phyloP scores from a whole-genome alignment of 2,888 invertebrate species.

The Hylaea fasciaria region DNA sequence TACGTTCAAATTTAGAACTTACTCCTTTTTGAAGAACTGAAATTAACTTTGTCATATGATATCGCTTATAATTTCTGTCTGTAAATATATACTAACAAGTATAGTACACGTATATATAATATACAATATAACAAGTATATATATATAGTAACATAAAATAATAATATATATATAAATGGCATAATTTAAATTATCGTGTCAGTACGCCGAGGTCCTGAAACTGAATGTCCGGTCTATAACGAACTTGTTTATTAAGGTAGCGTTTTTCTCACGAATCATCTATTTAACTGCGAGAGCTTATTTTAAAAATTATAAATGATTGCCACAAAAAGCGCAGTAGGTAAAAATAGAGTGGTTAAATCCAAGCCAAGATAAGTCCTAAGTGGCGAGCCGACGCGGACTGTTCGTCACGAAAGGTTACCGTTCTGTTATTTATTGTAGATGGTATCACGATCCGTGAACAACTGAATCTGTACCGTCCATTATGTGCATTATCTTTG shows the following conservation, averaged over 20 bases:
- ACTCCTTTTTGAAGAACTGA: no score
- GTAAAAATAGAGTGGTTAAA: slow-evolving; percentile 52
- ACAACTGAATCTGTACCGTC: slow-evolving; percentile 47
- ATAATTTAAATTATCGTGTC: no score
- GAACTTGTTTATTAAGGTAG: slow-evolving; percentile 8
- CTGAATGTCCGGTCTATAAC: not conserved
- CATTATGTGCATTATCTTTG: slow-evolving; percentile 47
- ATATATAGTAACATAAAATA: no score
- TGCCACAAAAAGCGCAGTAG: slow-evolving; percentile 47
- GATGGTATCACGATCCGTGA: slow-evolving; percentile 54
- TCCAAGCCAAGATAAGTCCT: slow-evolving; percentile 56
- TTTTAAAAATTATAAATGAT: slow-evolving; percentile 39
- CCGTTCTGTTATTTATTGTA: slow-evolving; percentile 58
- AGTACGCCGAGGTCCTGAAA: not conserved
- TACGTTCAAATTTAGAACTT: no score
- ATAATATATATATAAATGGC: no score
- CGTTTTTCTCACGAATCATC: slow-evolving; percentile 18
- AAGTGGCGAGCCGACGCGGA: slow-evolving; percentile 55
- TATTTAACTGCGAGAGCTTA: slow-evolving; percentile 17
- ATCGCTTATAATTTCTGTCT: no score
- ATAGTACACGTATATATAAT: no score
- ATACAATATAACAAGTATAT: no score
- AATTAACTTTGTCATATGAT: no score
- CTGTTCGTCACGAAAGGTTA: slow-evolving; percentile 66
- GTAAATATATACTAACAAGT: no score